Evolutionary conservation across 2,113 vertebrate genomes (phyloP).

Genomic region (Arizona elegans): DNA sequence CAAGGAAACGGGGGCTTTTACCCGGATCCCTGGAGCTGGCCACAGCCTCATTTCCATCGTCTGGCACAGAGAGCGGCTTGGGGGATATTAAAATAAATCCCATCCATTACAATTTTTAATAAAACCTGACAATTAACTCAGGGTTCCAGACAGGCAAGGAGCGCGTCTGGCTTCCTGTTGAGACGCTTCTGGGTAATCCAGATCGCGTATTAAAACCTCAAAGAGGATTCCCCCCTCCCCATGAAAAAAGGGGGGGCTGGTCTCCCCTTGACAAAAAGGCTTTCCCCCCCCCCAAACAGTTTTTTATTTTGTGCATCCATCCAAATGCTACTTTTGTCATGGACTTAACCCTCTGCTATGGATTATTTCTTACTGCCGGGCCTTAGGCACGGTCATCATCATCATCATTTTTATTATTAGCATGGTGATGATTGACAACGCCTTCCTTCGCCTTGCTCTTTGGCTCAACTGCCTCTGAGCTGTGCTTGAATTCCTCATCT

Average conservation of each 20-base stretch:
- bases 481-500: background rate
- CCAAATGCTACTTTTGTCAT: background rate
- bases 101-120: conserved; percentile 30
- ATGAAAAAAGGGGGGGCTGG: background rate
- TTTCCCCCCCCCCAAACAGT: background rate
- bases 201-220: conserved; percentile 15
- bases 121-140: conserved; percentile 28
- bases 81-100: conserved; percentile 43
- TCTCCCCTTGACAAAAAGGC: background rate
- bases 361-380: background rate
- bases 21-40: background rate
- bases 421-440: background rate
- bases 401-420: background rate
- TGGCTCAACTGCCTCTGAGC: background rate
- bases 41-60: conserved; percentile 28
- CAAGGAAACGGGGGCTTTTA: background rate
- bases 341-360: background rate
- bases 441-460: background rate
- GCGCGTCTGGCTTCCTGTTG: background rate
- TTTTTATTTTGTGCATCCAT: conserved; percentile 13
- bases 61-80: conserved; percentile 27
- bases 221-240: background rate
- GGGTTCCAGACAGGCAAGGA: background rate
- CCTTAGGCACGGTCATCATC: background rate
- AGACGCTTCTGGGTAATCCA: background rate